These are phyloP conservation scores for Glaucomys volans DNA, from an alignment of 2,113 vertebrate species.

Conservation along the genomic window DNA sequence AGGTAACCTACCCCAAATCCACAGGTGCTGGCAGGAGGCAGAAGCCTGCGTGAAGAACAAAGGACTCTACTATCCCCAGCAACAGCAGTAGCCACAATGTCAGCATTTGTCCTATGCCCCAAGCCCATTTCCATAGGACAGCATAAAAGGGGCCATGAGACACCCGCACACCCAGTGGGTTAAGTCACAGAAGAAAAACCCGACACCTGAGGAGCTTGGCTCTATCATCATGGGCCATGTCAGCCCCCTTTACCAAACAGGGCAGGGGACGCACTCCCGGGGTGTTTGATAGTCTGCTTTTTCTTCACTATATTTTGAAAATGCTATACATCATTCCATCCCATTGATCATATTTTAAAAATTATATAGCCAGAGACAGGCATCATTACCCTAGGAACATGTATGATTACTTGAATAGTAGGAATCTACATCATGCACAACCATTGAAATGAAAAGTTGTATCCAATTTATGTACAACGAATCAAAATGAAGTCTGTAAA, in stretches of 20 bases:
- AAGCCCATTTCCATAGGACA: background rate
- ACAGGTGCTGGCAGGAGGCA: background rate
- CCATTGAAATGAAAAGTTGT: too few species aligned
- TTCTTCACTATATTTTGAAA: background rate
- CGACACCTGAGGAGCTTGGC: background rate
- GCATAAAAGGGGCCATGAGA: background rate
- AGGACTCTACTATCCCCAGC: background rate
- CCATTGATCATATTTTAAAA: background rate
- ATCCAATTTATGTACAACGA: too few species aligned
- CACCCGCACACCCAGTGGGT: accelerated
- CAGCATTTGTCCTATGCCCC: background rate
- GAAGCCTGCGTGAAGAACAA: background rate
- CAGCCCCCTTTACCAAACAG: background rate
- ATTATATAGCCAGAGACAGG: too few species aligned
- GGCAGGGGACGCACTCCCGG: background rate
- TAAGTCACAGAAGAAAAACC: background rate
- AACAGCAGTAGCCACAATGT: background rate
- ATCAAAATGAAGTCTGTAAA: too few species aligned
- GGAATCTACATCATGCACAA: too few species aligned
- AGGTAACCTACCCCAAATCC: background rate
- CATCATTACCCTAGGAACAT: too few species aligned
- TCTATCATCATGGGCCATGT: background rate
- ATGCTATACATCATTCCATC: background rate
- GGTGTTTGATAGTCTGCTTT: background rate
- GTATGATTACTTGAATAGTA: too few species aligned